A percentile compares a stretch with the other conserved stretches of the same genome.
Conservation (phyloP, 2,113 vertebrate genomes). For the Andinoacara biseriatus region DNA sequence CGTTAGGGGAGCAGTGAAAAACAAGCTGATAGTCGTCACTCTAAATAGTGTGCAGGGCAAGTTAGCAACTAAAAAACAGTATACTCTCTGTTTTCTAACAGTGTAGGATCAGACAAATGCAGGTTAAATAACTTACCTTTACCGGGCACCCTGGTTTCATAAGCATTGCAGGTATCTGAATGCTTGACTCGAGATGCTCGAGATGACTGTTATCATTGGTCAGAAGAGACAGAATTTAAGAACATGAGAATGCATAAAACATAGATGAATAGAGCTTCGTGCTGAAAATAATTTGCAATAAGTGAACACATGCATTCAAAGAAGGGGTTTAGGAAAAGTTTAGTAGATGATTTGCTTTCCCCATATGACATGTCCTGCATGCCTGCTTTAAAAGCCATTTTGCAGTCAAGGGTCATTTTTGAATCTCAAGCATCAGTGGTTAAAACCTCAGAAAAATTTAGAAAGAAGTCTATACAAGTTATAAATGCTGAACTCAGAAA, state of each 20-base stretch:
- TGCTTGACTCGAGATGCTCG: background rate
- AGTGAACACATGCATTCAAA: slow-evolving; percentile 16
- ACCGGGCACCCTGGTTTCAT: slow-evolving; percentile 41
- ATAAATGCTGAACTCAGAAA: background rate
- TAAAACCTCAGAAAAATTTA: background rate
- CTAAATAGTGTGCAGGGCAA: background rate
- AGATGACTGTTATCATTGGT: background rate
- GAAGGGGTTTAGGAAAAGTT: slow-evolving; percentile 14
- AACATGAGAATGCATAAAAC: background rate
- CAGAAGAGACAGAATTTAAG: slow-evolving; percentile 12
- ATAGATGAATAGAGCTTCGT: background rate
- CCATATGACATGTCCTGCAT: background rate
- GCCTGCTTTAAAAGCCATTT: slow-evolving; percentile 23
- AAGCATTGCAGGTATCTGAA: slow-evolving; percentile 51
- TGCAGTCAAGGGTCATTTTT: background rate
- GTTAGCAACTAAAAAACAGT: background rate
- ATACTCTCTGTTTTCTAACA: background rate
- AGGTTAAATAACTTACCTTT: slow-evolving; percentile 34
- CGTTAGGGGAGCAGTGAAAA: background rate
- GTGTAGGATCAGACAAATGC: background rate
- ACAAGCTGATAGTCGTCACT: background rate
- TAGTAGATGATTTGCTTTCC: background rate
- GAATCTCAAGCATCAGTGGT: background rate
- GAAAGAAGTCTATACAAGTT: background rate
- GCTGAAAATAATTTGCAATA: slow-evolving; percentile 2